Percentiles rank a stretch among this genome's conserved stretches.
phyloP scores from a whole-genome alignment of 1,140 invertebrate species.

The Hetaerina americana region DNA sequence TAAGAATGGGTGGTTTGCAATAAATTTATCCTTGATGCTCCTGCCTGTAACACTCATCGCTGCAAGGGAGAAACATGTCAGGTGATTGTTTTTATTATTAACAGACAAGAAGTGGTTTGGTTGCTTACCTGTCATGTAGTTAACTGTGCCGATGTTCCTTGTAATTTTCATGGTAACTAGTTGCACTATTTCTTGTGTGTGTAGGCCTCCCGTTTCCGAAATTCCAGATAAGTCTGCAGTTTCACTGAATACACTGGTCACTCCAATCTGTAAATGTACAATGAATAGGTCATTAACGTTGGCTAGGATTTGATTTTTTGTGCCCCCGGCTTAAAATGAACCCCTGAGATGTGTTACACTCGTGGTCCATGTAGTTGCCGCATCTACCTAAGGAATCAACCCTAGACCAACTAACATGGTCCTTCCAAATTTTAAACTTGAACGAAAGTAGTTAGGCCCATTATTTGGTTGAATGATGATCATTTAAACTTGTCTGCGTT shows the following conservation, averaged over 20 bases:
- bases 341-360: too few relatives aligned
- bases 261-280: constrained; percentile 31
- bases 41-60: neutral
- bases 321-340: too few relatives aligned
- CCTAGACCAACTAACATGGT: neutral
- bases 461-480: too few relatives aligned
- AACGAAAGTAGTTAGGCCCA: too few relatives aligned
- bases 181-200: constrained; percentile 45
- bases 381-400: neutral
- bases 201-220: constrained; percentile 36
- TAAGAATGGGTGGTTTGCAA: neutral
- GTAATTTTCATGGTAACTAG: constrained; percentile 43
- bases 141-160: constrained; percentile 21
- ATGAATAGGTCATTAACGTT: neutral
- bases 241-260: constrained; percentile 39
- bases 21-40: neutral
- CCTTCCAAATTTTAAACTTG: neutral
- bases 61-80: neutral
- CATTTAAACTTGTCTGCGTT: too few relatives aligned
- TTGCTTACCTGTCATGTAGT: constrained; percentile 25
- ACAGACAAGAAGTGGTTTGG: neutral
- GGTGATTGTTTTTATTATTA: neutral
- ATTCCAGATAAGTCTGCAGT: constrained; percentile 38
- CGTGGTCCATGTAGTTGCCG: too few relatives aligned
- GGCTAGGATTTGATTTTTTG: neutral